A percentile compares a stretch with the other conserved stretches of the same genome.
phyloP scores from a whole-genome alignment of 2,888 invertebrate genomes.

The Hydriomena furcata region DNA sequence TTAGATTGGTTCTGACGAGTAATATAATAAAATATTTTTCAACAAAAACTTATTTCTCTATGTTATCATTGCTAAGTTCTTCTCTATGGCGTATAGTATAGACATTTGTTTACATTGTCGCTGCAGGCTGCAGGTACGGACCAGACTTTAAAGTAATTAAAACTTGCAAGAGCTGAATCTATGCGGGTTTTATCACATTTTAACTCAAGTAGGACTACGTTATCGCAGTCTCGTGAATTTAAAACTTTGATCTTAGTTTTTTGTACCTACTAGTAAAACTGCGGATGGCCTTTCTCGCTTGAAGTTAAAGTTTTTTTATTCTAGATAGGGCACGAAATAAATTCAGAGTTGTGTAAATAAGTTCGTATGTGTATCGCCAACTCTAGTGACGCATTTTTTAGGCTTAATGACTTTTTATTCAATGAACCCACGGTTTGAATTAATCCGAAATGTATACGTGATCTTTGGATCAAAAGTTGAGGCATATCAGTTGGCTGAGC shows the following conservation, averaged over 20 bases:
- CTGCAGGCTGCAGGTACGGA: slow-evolving; percentile 32
- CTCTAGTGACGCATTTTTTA: too few relatives aligned
- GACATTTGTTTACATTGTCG: slow-evolving; percentile 37
- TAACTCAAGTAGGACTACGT: slow-evolving; percentile 26
- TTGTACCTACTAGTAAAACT: slow-evolving; percentile 5
- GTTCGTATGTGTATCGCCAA: too few relatives aligned
- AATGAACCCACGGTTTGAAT: too few relatives aligned
- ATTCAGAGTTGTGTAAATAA: neutral
- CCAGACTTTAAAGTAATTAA: slow-evolving; percentile 56
- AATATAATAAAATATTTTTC: neutral
- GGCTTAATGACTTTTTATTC: too few relatives aligned
- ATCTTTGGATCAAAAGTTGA: too few relatives aligned
- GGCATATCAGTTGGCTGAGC: too few relatives aligned
- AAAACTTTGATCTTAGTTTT: slow-evolving; percentile 24
- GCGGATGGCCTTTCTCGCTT: slow-evolving; percentile 1
- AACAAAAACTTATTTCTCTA: slow-evolving; percentile 12
- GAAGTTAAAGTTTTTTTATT: slow-evolving; percentile 8
- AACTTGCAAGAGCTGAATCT: slow-evolving; percentile 51
- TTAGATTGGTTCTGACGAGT: too few relatives aligned
- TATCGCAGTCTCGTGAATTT: slow-evolving; percentile 26
- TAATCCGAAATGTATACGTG: too few relatives aligned
- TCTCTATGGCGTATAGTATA: slow-evolving; percentile 12
- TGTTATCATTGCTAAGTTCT: neutral
- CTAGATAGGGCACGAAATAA: neutral
- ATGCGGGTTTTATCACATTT: slow-evolving; percentile 31